Evolutionary conservation across 92 coral and sea anemone genomes (phyloP), one percentile per base, ranked within the genome.

Genomic region (Bergia sp.): DNA sequence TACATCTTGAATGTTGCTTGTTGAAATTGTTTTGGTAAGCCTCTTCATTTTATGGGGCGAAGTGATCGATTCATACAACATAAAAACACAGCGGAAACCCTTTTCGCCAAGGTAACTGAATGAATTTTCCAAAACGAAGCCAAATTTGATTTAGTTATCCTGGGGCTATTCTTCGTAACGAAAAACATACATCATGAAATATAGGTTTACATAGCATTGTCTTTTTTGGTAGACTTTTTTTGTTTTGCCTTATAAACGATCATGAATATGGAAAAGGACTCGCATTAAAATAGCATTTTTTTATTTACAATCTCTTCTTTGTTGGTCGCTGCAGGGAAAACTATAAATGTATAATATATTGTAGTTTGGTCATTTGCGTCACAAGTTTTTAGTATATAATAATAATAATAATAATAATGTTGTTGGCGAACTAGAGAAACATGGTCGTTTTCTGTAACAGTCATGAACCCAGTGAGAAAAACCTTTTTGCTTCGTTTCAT

Each of bases 291-390:
- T 29, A 2, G 7, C 0, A 3, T 21, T 61, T 7, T 72, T 40
- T 44, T 41, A 41, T 76, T 76, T 76, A 76, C 79, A 38, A 18
- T 16, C 21, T 10, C 23, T 76, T 50, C 18, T 76, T 76, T 76
- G 79, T 76, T 44, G 45, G 21, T 39, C 79, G 36, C 79, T 76
- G 4, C 79, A 76, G 79, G 79, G 45, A 72, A 72, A 38, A 5
- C 10, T 5, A 3, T 2, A 44, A 42, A 16, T 9, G 16, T 12
- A 72, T 39, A n/a, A 38, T 37, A 18, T 41, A 20, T 12, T 41
- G 21, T 9, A 37, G 39, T 73, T 5, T 38, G 77, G 42, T 21
- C 39, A 21, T 73, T 73, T 38, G 4, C 6, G 44, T 2, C 77
- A 73, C 42, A 41, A 23, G 39, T 73, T 5, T 73, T 73, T 73